Evolutionary conservation across 2,113 vertebrate genomes (phyloP).

Genomic region (Oreochromis niloticus): DNA sequence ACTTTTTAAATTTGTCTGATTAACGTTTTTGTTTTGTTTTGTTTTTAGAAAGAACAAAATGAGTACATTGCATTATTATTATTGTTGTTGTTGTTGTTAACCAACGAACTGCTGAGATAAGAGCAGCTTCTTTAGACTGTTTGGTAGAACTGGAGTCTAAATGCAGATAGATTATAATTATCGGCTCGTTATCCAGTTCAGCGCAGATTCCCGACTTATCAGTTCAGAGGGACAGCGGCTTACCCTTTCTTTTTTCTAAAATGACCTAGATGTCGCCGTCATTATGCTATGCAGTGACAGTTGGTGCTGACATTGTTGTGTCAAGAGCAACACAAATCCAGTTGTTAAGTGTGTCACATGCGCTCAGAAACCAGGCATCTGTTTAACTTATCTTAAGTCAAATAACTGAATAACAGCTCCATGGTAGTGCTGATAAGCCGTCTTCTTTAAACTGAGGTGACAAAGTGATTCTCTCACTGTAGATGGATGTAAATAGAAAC

Average conservation of each 20-base stretch:
- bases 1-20: not conserved
- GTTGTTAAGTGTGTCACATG: not conserved
- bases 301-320: not conserved
- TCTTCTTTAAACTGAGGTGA: not conserved
- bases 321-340: not conserved
- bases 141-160: not conserved
- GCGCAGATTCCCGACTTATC: conserved; percentile 37
- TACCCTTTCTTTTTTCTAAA: not conserved
- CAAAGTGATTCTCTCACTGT: not conserved
- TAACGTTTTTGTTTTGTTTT: not conserved
- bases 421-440: not conserved
- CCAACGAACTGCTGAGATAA: not conserved
- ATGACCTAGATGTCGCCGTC: not conserved
- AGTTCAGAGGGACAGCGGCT: not conserved
- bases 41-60: not conserved
- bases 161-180: conserved; percentile 3
- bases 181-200: not conserved
- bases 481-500: conserved; percentile 45
- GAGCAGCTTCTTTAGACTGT: not conserved
- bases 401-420: not conserved
- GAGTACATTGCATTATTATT: not conserved
- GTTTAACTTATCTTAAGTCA: not conserved
- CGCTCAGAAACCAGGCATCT: not conserved
- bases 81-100: not conserved
- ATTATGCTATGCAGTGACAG: not conserved